Evolutionary conservation across 2,888 invertebrate genomes (phyloP).

Genomic region (Sympetrum striolatum): DNA sequence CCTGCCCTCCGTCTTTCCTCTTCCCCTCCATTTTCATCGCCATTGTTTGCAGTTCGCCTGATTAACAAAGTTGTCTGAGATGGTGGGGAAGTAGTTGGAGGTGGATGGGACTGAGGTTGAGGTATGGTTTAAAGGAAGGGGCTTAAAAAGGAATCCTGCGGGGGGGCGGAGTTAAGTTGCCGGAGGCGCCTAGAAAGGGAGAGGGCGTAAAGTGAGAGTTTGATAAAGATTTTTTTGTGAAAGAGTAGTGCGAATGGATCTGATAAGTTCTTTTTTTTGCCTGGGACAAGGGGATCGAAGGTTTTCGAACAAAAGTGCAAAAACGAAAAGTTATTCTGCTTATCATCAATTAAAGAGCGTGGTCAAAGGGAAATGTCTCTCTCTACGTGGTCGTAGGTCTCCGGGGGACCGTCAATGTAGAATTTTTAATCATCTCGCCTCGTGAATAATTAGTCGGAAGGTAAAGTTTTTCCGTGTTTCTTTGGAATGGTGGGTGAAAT

Average conservation of each 20-base stretch:
- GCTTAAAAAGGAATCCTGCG: background rate
- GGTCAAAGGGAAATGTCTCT: background rate
- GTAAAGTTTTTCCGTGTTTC: background rate
- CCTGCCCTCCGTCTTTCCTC: background rate
- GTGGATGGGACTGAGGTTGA: slow-evolving; percentile 16
- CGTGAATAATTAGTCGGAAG: background rate
- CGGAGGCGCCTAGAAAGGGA: background rate
- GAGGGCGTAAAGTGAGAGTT: background rate
- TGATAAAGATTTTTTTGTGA: background rate
- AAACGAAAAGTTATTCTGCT: background rate
- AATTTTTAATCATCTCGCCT: background rate
- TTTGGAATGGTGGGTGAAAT: too few species aligned
- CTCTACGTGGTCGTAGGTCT: background rate
- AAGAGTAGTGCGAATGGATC: background rate
- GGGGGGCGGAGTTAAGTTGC: background rate
- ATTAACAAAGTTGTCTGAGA: slow-evolving; percentile 42
- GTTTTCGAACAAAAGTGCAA: background rate
- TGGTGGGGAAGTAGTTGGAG: background rate
- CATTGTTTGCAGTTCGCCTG: slow-evolving; percentile 40
- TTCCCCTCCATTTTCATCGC: slow-evolving; percentile 13
- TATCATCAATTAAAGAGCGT: background rate
- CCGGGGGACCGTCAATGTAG: background rate
- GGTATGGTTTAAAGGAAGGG: slow-evolving; percentile 13
- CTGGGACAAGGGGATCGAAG: background rate
- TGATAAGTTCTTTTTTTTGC: background rate